A percentile compares a stretch with the other conserved stretches of the same genome.
Evolutionary conservation across 2,797 vertebrate species (phyloP).

Genomic region (Accipiter fasciatus): DNA sequence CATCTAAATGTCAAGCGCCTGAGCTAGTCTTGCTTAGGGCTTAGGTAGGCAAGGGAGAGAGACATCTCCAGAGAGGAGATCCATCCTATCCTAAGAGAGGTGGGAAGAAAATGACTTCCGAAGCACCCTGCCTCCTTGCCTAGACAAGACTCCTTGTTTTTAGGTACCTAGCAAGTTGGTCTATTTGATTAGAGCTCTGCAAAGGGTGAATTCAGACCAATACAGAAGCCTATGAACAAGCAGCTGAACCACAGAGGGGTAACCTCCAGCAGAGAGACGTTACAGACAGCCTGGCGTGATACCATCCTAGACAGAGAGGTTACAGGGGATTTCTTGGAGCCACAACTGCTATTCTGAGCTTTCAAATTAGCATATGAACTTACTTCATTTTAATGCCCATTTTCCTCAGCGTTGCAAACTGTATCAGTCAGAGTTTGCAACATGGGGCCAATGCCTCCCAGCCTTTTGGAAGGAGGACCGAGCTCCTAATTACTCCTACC

Average conservation of each 20-base stretch:
- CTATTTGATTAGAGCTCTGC: background rate
- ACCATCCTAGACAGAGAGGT: background rate
- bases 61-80: background rate
- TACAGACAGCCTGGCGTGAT: background rate
- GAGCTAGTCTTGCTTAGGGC: background rate
- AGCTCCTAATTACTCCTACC: background rate
- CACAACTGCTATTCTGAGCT: background rate
- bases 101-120: background rate
- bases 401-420: background rate
- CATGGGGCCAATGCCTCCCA: fast-evolving
- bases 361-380: background rate
- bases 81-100: background rate
- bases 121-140: background rate
- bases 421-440: background rate
- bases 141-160: background rate
- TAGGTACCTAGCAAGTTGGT: background rate
- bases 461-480: background rate
- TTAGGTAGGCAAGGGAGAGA: background rate
- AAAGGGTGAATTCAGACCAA: background rate
- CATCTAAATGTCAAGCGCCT: background rate
- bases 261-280: background rate
- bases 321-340: background rate
- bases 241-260: background rate
- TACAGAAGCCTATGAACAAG: background rate
- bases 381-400: background rate